Percentiles rank a stretch among this genome's conserved stretches.
phyloP scores from a whole-genome alignment of 2,113 vertebrate species.

The Tympanuchus pallidicinctus region DNA sequence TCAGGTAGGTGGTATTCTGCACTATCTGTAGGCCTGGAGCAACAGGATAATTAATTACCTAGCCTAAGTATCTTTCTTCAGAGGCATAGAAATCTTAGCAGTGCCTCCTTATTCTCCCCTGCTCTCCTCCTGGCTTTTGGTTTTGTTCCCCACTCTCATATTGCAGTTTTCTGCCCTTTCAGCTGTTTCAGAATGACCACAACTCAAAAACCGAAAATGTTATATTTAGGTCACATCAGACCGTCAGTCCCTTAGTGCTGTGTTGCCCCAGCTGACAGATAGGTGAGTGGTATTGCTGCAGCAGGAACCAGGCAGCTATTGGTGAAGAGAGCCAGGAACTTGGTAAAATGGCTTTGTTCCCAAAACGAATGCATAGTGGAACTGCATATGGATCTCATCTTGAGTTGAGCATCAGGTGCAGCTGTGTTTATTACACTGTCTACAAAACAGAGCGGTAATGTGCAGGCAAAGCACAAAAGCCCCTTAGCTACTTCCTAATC shows the following conservation, averaged over 20 bases:
- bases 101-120: not conserved
- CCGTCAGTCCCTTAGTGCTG: not conserved
- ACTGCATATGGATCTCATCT: not conserved
- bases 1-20: not conserved
- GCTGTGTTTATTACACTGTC: not conserved
- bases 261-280: not conserved
- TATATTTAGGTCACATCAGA: not conserved
- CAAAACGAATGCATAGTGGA: not conserved
- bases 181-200: not conserved
- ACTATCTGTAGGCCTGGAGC: not conserved
- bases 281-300: not conserved
- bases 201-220: not conserved
- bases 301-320: not conserved
- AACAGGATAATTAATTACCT: not conserved
- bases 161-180: not conserved
- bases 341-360: not conserved
- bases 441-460: not conserved
- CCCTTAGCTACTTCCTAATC: not conserved
- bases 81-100: not conserved
- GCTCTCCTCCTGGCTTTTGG: not conserved
- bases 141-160: not conserved
- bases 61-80: not conserved
- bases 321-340: not conserved
- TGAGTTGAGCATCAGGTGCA: not conserved
- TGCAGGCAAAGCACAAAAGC: constrained; percentile 15